phyloP scores from a whole-genome alignment of 1,140 invertebrate species.

The Pygmarrhopalites habei region DNA sequence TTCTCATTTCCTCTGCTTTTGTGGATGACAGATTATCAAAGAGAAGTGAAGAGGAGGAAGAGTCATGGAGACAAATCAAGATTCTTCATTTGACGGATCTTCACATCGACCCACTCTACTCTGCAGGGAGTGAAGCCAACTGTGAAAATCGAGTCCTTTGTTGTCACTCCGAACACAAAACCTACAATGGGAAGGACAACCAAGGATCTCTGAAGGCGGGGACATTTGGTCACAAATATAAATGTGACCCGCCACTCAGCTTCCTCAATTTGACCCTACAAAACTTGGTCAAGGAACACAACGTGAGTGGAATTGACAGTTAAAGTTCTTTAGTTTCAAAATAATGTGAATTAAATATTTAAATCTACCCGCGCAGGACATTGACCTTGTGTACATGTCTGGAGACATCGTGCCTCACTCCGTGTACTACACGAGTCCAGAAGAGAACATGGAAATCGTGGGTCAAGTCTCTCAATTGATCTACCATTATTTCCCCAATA shows the following conservation, averaged over 20 bases:
- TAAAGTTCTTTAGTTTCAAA: too few relatives aligned
- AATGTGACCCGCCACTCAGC: constrained; percentile 64
- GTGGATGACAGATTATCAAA: too few relatives aligned
- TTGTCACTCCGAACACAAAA: neutral
- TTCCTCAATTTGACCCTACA: constrained; percentile 52
- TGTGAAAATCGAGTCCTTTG: constrained; percentile 48
- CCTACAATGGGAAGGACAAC: constrained; percentile 33
- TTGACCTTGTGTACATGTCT: constrained; percentile 72
- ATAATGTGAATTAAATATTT: too few relatives aligned
- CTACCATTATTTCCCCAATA: constrained; percentile 54
- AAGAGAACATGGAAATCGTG: constrained; percentile 59
- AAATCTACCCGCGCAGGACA: constrained; percentile 45
- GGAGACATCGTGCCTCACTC: constrained; percentile 77
- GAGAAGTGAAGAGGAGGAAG: too few relatives aligned
- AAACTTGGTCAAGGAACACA: constrained; percentile 40
- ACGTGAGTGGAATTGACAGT: too few relatives aligned
- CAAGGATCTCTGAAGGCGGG: constrained; percentile 53
- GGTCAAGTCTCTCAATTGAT: constrained; percentile 53
- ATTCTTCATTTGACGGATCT: constrained; percentile 71
- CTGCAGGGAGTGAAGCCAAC: constrained; percentile 54
- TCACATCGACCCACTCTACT: constrained; percentile 69
- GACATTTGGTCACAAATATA: constrained; percentile 67
- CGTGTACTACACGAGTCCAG: constrained; percentile 66
- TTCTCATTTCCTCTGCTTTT: too few relatives aligned
- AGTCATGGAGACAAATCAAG: constrained; percentile 44